phyloP scores from a whole-genome alignment of 2,113 vertebrate species.

The Chionodraco myersi region DNA sequence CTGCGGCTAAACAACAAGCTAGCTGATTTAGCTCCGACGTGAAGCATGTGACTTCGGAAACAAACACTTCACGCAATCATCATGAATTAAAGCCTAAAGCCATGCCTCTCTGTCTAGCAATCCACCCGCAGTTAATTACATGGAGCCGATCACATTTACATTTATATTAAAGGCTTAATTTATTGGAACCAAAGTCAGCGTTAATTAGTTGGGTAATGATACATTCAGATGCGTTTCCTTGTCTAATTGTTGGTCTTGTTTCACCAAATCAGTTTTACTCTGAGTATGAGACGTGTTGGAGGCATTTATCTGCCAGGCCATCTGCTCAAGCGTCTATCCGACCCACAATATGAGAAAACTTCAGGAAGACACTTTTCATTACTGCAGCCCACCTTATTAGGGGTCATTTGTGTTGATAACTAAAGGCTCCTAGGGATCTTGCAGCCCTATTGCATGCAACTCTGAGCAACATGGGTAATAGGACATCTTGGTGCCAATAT shows the following conservation, averaged over 20 bases:
- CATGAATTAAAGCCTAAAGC: conserved; percentile 48
- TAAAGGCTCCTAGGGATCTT: background rate
- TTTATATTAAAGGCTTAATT: conserved; percentile 78
- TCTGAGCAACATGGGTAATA: background rate
- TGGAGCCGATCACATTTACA: conserved; percentile 71
- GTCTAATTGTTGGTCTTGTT: conserved; percentile 49
- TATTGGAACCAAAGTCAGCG: conserved; percentile 62
- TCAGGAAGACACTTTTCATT: conserved; percentile 1
- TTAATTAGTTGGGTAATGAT: conserved; percentile 73
- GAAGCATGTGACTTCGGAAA: conserved; percentile 38
- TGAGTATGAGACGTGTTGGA: conserved; percentile 31
- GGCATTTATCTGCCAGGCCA: conserved; percentile 45
- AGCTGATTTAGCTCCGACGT: conserved; percentile 38
- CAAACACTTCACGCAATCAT: conserved; percentile 55
- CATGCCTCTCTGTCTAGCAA: conserved; percentile 24
- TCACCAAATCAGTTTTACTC: conserved; percentile 46
- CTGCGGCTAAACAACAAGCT: conserved; percentile 32
- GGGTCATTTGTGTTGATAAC: background rate
- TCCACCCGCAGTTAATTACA: conserved; percentile 68
- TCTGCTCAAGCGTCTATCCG: conserved; percentile 42
- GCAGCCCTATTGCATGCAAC: background rate
- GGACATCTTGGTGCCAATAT: background rate
- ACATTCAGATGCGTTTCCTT: conserved; percentile 57
- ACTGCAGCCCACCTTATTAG: background rate
- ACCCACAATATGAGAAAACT: conserved; percentile 6